These are phyloP conservation scores for Astur gentilis DNA, from an alignment of 2,113 vertebrate genomes.

Conservation along the genomic window DNA sequence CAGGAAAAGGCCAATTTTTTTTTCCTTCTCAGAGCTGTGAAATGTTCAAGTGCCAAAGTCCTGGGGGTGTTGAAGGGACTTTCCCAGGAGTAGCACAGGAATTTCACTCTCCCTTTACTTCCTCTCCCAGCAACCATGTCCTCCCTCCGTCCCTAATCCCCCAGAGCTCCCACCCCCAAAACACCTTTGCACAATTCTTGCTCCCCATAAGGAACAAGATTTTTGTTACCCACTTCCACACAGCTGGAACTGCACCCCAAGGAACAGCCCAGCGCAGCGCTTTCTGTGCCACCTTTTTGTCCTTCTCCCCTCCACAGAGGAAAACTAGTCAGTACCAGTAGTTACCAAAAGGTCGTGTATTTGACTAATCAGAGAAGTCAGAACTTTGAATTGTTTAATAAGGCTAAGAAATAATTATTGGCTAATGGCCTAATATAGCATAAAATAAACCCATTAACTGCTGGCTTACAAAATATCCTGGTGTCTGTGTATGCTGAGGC, in stretches of 20 bases:
- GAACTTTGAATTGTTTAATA: neutral
- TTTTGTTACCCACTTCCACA: neutral
- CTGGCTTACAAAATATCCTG: neutral
- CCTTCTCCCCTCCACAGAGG: neutral
- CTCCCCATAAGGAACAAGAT: neutral
- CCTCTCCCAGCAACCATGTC: neutral
- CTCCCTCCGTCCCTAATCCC: neutral
- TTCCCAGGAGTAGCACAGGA: neutral
- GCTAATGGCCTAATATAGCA: neutral
- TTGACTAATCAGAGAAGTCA: neutral
- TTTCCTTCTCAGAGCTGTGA: neutral
- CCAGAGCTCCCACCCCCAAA: neutral
- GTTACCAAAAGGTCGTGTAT: neutral
- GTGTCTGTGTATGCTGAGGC: neutral
- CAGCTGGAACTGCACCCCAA: neutral
- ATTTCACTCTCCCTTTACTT: neutral
- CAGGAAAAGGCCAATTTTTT: neutral
- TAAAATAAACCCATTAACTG: neutral
- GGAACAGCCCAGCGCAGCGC: neutral
- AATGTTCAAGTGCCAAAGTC: neutral
- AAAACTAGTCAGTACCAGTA: neutral
- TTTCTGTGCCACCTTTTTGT: neutral
- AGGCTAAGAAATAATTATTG: neutral
- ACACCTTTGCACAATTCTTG: neutral
- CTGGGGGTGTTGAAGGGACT: neutral